Evolutionary conservation across 2,888 invertebrate species (phyloP).

Genomic region (Drosophila diplacantha): DNA sequence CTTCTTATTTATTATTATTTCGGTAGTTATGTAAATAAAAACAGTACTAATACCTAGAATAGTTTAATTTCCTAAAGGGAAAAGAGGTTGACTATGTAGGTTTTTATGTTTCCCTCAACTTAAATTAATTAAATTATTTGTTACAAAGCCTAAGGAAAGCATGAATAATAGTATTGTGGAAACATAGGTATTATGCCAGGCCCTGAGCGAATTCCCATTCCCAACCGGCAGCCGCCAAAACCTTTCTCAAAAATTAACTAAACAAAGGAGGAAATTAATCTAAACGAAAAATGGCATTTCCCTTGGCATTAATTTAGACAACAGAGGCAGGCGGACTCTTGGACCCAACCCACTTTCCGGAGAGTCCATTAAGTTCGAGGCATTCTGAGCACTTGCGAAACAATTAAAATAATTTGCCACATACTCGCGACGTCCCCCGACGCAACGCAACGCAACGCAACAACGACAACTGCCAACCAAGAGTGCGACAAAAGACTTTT

Average conservation of each 20-base stretch:
- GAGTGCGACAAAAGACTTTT: slow-evolving; percentile 36
- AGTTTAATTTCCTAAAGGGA: not conserved
- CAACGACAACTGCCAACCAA: slow-evolving; percentile 10
- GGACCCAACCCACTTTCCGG: slow-evolving; percentile 42
- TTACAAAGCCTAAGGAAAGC: too few relatives aligned
- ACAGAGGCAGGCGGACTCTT: slow-evolving; percentile 28
- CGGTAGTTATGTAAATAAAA: not conserved
- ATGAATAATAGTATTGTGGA: slow-evolving; percentile 1
- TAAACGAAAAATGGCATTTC: slow-evolving; percentile 58
- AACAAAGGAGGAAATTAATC: slow-evolving; percentile 65
- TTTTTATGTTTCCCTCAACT: not conserved
- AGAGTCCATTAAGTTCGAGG: slow-evolving; percentile 66
- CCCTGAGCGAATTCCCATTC: slow-evolving; percentile 18
- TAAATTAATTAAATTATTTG: slow-evolving; percentile 6
- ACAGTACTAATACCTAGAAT: too few relatives aligned
- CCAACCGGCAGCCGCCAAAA: slow-evolving; percentile 33
- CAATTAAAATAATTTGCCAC: slow-evolving; percentile 72
- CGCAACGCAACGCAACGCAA: slow-evolving; percentile 51
- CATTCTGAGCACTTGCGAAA: slow-evolving; percentile 70
- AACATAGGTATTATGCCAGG: not conserved
- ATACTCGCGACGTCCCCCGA: slow-evolving; percentile 60
- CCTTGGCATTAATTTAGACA: slow-evolving; percentile 62
- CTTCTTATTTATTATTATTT: not conserved
- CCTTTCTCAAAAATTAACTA: slow-evolving; percentile 65
- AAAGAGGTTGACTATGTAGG: not conserved